Evolutionary conservation across 2,113 vertebrate species (phyloP).

Genomic region (Toxostoma redivivum): DNA sequence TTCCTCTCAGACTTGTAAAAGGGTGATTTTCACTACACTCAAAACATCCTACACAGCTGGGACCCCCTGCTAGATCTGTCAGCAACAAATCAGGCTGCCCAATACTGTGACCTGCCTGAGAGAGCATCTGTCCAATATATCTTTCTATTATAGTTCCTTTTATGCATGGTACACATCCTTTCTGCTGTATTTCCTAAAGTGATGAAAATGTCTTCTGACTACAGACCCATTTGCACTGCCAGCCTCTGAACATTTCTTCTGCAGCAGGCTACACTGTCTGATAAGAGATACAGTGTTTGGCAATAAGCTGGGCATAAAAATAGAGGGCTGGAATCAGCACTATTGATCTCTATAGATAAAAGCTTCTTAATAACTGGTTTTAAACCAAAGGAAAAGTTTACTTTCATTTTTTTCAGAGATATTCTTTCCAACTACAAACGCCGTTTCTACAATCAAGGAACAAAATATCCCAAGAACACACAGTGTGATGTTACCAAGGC

Average conservation of each 20-base stretch:
- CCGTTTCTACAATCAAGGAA: not conserved
- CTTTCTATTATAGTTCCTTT: conserved; percentile 11
- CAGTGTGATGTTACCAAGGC: conserved; percentile 23
- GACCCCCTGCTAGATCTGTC: not conserved
- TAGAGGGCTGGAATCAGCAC: not conserved
- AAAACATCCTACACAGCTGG: not conserved
- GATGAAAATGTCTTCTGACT: conserved; percentile 40
- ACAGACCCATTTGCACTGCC: not conserved
- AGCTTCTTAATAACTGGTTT: conserved; percentile 16
- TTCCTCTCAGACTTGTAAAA: not conserved
- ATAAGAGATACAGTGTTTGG: conserved; percentile 13
- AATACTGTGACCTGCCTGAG: not conserved
- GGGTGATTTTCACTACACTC: not conserved
- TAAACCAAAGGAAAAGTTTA: conserved; percentile 1
- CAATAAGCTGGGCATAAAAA: conserved; percentile 8
- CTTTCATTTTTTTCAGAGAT: not conserved
- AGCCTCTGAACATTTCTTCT: not conserved
- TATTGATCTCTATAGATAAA: conserved; percentile 10
- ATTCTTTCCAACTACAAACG: not conserved
- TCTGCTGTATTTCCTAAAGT: conserved; percentile 8
- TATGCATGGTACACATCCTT: not conserved
- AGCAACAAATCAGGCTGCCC: not conserved
- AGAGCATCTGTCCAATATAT: conserved; percentile 18
- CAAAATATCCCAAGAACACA: not conserved
- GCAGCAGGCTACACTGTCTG: not conserved